These are phyloP conservation scores for Mylabris phalerata DNA, from an alignment of 1,140 invertebrate genomes.

Conservation along the genomic window DNA sequence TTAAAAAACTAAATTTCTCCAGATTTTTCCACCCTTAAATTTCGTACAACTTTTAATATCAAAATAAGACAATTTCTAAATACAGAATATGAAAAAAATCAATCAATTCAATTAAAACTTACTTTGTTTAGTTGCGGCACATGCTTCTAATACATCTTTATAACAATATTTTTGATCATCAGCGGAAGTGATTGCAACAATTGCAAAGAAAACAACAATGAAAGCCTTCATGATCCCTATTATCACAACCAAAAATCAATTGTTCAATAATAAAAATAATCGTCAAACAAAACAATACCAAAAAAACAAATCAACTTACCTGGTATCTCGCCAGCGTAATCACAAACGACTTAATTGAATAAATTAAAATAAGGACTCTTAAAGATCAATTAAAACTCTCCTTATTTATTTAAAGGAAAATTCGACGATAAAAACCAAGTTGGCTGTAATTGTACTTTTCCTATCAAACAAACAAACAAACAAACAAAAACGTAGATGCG, in stretches of 20 bases:
- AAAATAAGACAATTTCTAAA: too few relatives aligned
- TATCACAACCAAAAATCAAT: too few relatives aligned
- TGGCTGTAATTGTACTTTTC: background rate
- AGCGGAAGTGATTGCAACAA: slow-evolving; percentile 46
- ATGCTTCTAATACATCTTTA: background rate
- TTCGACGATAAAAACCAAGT: background rate
- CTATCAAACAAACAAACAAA: background rate
- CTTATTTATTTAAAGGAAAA: background rate
- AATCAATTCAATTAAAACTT: background rate
- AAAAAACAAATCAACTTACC: slow-evolving; percentile 25
- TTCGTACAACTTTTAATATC: too few relatives aligned
- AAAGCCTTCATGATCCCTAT: slow-evolving; percentile 51
- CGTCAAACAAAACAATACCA: background rate
- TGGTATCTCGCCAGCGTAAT: slow-evolving; percentile 44
- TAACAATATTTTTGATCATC: slow-evolving; percentile 37
- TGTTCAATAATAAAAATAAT: background rate
- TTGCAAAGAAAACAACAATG: slow-evolving; percentile 40
- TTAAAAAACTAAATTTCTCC: too few relatives aligned
- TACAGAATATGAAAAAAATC: background rate
- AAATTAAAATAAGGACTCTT: background rate
- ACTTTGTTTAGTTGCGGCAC: background rate
- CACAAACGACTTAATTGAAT: slow-evolving; percentile 29
- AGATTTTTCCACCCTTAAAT: too few relatives aligned
- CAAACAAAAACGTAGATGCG: background rate
- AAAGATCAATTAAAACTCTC: background rate